A percentile compares a stretch with the other conserved stretches of the same genome.
Evolutionary conservation across 2,113 vertebrate species (phyloP).

Genomic region (Tyto alba): DNA sequence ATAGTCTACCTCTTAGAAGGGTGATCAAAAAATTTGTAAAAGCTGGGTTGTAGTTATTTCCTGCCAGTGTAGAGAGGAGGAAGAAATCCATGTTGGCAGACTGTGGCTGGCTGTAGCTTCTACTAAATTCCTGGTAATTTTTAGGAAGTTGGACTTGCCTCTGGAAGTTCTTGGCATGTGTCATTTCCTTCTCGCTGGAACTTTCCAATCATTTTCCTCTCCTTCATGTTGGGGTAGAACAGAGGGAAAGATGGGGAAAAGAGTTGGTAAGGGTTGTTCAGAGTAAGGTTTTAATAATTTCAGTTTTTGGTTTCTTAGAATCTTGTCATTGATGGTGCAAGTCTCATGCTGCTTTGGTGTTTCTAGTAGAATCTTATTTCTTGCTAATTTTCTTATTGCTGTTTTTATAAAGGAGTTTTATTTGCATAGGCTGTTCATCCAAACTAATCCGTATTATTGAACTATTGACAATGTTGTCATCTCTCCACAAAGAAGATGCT

Average conservation of each 20-base stretch:
- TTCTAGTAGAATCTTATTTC: background rate
- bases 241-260: background rate
- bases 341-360: background rate
- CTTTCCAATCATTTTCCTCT: background rate
- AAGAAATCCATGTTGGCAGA: background rate
- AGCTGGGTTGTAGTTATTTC: background rate
- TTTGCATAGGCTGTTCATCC: background rate
- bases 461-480: background rate
- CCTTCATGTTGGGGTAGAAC: background rate
- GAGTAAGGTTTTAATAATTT: background rate
- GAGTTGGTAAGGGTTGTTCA: background rate
- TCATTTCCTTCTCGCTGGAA: background rate
- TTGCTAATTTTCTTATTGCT: background rate
- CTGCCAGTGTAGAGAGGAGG: background rate
- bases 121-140: background rate
- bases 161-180: constrained; percentile 17
- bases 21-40: background rate
- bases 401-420: background rate
- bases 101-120: background rate
- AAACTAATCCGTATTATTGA: background rate
- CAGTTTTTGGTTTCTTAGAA: background rate
- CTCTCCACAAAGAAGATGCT: background rate
- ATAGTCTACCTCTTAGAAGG: background rate
- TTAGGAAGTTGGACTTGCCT: background rate
- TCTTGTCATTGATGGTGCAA: background rate